phyloP scores from a whole-genome alignment of 2,113 vertebrate species.

The Dasypus novemcinctus region DNA sequence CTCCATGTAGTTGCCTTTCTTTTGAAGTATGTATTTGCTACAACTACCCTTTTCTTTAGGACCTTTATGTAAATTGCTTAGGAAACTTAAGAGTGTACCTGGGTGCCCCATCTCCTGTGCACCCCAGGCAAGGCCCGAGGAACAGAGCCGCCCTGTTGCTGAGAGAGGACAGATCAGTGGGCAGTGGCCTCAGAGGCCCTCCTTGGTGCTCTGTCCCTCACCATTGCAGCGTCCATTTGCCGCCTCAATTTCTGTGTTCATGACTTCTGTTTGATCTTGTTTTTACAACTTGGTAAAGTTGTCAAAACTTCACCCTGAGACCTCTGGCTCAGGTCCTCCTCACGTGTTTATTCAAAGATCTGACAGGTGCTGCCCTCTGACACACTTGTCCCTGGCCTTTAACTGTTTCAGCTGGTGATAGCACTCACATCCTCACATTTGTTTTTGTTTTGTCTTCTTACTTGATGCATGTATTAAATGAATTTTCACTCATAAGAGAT shows the following conservation, averaged over 20 bases:
- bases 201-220: not conserved
- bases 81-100: not conserved
- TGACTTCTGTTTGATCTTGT: not conserved
- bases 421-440: too few species aligned
- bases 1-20: not conserved
- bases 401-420: too few species aligned
- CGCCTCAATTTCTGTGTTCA: not conserved
- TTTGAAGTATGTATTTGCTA: not conserved
- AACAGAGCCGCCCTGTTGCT: accelerated
- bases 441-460: too few species aligned
- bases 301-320: accelerated
- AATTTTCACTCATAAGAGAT: too few species aligned
- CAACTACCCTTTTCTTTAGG: not conserved
- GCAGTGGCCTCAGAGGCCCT: too few species aligned
- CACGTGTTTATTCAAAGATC: accelerated
- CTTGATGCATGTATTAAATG: not conserved
- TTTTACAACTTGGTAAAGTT: too few species aligned
- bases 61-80: too few species aligned
- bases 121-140: not conserved
- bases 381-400: not conserved
- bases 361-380: too few species aligned
- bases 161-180: accelerated
- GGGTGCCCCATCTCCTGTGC: not conserved
- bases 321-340: not conserved
- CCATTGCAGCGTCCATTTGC: not conserved